Percentiles rank a stretch among this genome's conserved stretches.
Evolutionary conservation across 1,140 invertebrate genomes (phyloP).

Genomic region (Lordiphosa stackelbergi): DNA sequence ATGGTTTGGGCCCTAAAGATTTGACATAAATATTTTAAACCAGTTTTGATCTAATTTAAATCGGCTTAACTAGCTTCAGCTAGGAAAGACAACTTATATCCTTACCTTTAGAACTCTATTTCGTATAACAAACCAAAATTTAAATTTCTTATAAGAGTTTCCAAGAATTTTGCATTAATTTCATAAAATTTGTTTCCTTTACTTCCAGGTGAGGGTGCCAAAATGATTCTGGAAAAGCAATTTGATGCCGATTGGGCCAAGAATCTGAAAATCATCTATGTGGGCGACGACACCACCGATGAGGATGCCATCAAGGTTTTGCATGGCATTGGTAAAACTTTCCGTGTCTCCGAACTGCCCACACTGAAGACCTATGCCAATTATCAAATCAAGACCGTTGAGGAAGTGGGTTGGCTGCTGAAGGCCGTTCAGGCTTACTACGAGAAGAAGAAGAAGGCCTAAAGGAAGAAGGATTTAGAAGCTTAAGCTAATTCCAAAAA

Average conservation of each 20-base stretch:
- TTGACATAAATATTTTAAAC: too few species aligned
- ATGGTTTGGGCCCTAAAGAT: too few species aligned
- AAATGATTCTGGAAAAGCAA: slow-evolving; percentile 91
- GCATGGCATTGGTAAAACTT: slow-evolving; percentile 93
- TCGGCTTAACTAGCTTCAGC: too few species aligned
- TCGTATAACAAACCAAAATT: too few species aligned
- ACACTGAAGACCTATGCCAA: slow-evolving; percentile 91
- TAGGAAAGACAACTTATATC: too few species aligned
- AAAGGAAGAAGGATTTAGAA: slow-evolving; percentile 45
- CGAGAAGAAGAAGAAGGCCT: slow-evolving; percentile 74
- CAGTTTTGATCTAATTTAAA: too few species aligned
- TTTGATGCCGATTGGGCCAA: slow-evolving; percentile 95
- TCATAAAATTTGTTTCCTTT: not conserved
- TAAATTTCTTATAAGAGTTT: too few species aligned
- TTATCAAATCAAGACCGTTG: slow-evolving; percentile 89
- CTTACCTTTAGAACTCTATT: too few species aligned
- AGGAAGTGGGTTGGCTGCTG: slow-evolving; percentile 90
- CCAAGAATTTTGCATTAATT: not conserved
- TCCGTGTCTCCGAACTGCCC: slow-evolving; percentile 89
- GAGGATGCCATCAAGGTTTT: slow-evolving; percentile 93
- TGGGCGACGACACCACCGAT: slow-evolving; percentile 92
- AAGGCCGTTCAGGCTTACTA: slow-evolving; percentile 86
- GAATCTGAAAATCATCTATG: slow-evolving; percentile 91
- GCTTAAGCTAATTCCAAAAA: slow-evolving; percentile 71
- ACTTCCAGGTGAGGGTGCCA: slow-evolving; percentile 85